phyloP scores from a whole-genome alignment of 2,888 invertebrate genomes.

The Scrobipalpa costella region DNA sequence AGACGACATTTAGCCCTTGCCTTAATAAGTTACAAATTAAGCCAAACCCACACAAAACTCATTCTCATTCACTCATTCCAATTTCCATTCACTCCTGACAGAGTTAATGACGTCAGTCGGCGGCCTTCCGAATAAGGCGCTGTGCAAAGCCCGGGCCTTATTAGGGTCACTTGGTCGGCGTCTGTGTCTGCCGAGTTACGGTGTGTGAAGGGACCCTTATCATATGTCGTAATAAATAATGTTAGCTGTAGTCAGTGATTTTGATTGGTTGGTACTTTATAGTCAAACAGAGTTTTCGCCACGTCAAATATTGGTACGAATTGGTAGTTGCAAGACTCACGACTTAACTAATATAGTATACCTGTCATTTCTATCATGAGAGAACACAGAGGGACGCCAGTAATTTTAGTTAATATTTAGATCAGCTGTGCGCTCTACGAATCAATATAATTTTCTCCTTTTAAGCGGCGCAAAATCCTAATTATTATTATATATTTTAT shows the following conservation, averaged over 20 bases:
- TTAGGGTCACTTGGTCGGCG: conserved; percentile 13
- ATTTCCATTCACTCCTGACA: conserved; percentile 5
- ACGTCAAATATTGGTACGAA: too few relatives aligned
- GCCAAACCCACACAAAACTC: conserved; percentile 8
- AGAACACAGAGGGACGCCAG: too few relatives aligned
- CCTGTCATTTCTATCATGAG: too few relatives aligned
- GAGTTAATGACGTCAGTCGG: conserved; percentile 18
- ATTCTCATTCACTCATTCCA: conserved; percentile 10
- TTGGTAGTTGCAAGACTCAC: too few relatives aligned
- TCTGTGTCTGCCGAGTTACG: conserved; percentile 13
- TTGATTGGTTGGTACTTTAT: neutral
- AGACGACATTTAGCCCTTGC: neutral
- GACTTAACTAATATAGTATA: too few relatives aligned
- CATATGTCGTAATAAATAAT: conserved; percentile 19
- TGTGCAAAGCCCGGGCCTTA: conserved; percentile 16
- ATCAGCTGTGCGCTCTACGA: too few relatives aligned
- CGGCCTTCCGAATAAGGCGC: conserved; percentile 29
- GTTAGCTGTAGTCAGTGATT: neutral
- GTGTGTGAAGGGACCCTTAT: conserved; percentile 14
- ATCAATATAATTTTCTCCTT: too few relatives aligned
- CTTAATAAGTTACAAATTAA: conserved; percentile 8
- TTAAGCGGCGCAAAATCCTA: too few relatives aligned
- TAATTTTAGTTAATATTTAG: too few relatives aligned
- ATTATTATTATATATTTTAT: too few relatives aligned
- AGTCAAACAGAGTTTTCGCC: too few relatives aligned